Base-by-base conservation (phyloP, 2,113 vertebrate species). In the Varanus salvator region DNA sequence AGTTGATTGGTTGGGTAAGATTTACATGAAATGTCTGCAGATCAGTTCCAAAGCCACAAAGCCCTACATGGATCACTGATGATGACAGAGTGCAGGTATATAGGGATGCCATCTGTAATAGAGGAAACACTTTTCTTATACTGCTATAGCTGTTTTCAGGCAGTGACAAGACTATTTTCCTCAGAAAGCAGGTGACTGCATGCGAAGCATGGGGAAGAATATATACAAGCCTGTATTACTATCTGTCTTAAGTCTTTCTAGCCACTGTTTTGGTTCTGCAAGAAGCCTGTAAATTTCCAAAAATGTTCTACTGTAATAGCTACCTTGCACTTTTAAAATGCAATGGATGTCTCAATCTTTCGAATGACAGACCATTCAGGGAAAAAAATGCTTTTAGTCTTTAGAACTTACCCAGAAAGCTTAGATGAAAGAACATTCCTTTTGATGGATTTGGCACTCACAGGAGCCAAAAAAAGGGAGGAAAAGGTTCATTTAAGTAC, bases 131-230 rank as follows among this genome's bases (percentile, higher is more conserved):
- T 94, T 95, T 93, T 89, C 80, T 90, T 93, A 90, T 57, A 77
- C 89, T 89, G 72, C 34, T 91, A 86, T 89, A 84, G 91, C 80
- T 91, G 94, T 93, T 96, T 96, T 95, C 84, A 94, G 88, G 15
- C 71, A 88, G 54, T 92, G 86, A 84, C 93, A 95, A 94, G 86
- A 94, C 48, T 91, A 92, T 94, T 89, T 91, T 93, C 85, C 93
- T 92, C 87, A 87, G n/a, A 87, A 78, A 76, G 6, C 54, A 87
- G 74, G 92, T 71, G 86, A 91, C 50, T 92, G 38, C 27, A 90
- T 87, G 72, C 89, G 88, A 92, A 90, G 68, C 76, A 82, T 83
- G 91, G 87, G 66, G 82, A 25, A 94, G 92, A 93, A 92, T 91
- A 52, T 64, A 78, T 48, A 93, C 60, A 92, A 93, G 84, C 38